Conservation (phyloP, 35 echinoderm and acorn worm genomes). For the Ptychodera flava region DNA sequence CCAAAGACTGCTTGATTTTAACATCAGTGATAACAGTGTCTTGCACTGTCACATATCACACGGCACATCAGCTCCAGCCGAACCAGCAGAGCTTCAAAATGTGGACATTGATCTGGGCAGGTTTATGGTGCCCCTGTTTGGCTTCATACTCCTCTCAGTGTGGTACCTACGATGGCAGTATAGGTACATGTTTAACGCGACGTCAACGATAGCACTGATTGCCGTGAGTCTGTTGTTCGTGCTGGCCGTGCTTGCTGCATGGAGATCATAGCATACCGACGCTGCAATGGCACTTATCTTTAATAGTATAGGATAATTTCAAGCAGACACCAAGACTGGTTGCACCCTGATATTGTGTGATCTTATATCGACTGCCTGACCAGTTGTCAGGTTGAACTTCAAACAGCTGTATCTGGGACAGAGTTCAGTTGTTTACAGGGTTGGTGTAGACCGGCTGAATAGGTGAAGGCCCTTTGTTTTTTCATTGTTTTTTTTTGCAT, state of each 20-base stretch:
- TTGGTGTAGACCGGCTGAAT: too few relatives aligned
- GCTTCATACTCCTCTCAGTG: constrained; percentile 77
- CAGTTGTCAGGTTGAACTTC: too few relatives aligned
- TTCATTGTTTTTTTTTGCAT: too few relatives aligned
- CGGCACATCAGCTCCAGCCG: constrained; percentile 1
- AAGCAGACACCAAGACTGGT: too few relatives aligned
- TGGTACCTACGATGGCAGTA: constrained; percentile 98
- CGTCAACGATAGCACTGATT: constrained; percentile 88
- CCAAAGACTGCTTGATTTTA: constrained; percentile 38
- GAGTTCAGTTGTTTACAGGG: too few relatives aligned
- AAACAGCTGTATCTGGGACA: too few relatives aligned
- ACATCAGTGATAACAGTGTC: constrained; percentile 72
- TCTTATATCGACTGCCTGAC: too few relatives aligned
- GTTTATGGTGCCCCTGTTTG: constrained; percentile 93
- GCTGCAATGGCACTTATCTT: too few relatives aligned
- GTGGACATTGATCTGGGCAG: constrained; percentile 70
- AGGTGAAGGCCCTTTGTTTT: too few relatives aligned
- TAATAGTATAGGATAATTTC: too few relatives aligned
- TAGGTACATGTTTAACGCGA: constrained; percentile 92
- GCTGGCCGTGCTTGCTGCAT: constrained; percentile 81
- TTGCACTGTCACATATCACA: constrained; percentile 87
- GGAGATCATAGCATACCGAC: constrained; percentile 81
- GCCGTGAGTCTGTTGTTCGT: constrained; percentile 84
- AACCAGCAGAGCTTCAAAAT: constrained; percentile 3
- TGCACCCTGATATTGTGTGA: too few relatives aligned